Evolutionary conservation across 2,888 invertebrate species (phyloP), one percentile per base, ranked within the genome.

Genomic region (Melieria crassipennis): DNA sequence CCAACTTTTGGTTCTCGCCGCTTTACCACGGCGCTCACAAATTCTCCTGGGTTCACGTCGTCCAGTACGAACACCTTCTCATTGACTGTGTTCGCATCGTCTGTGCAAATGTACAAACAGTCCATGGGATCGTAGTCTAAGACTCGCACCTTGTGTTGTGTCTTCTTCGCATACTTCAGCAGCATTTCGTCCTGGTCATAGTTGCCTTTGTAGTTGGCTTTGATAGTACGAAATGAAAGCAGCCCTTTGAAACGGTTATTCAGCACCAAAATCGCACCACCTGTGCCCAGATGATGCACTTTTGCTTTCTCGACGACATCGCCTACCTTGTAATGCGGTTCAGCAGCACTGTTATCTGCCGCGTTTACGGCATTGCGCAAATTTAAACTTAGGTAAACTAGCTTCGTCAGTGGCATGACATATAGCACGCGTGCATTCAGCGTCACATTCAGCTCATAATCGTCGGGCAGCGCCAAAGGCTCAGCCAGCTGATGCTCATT

Each of bases 51-150:
- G 13, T 82, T 79, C 1, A 91, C 80, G 79, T 91, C 89, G 0
- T 83, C 78, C 48, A 88, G 73, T 1, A 86, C 86, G 81, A 92
- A 91, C 81, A 89, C 86, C 76, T 88, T 88, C 81, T 91, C 90
- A 46, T 87, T 83, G 2, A 94, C 79, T 4, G 91, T 74, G 0
- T 85, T 79, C 1, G 88, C 84, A 82, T 92, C 89, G 85, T 92
- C 91, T 3, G 91, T 89, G 79, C 94, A 92, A 7, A 92, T 88
- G 84, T 92, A 94, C 47, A 89, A 80, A 74, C 89, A 89, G 80
- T 93, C 92, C 60, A 92, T 88, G 45, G 89, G 85, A 83, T 91
- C 90, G 86, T 92, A 94, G 69, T 89, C 88, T 0, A 93, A 82
- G 0, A 94, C 86, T 43, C 93, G 89, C 45, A 91, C 89, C 50